phyloP scores from a whole-genome alignment of 2,113 vertebrate genomes.

The Hylia prasina region DNA sequence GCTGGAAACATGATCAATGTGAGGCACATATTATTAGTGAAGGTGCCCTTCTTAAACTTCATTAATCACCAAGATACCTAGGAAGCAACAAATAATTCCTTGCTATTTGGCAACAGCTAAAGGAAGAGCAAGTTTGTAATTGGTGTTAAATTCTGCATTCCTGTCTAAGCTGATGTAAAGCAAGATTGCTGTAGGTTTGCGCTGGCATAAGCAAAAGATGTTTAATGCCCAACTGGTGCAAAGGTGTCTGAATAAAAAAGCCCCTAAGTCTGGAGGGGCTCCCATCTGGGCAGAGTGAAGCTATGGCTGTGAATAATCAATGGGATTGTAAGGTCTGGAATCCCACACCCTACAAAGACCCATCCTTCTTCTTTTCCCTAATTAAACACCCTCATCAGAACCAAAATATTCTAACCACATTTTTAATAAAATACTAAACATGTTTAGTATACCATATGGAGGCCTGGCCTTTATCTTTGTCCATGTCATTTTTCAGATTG shows the following conservation, averaged over 20 bases:
- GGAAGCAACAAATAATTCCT: slow-evolving; percentile 50
- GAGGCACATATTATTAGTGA: slow-evolving; percentile 56
- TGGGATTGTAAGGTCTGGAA: neutral
- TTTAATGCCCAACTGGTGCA: neutral
- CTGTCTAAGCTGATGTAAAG: neutral
- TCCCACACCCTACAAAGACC: neutral
- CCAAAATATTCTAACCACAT: neutral
- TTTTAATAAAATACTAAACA: neutral
- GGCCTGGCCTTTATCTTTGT: neutral
- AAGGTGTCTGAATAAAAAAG: neutral
- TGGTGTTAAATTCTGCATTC: slow-evolving; percentile 25
- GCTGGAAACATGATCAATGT: slow-evolving; percentile 62
- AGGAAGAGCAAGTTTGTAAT: neutral
- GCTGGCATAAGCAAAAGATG: neutral
- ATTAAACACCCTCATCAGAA: neutral
- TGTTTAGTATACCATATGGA: neutral
- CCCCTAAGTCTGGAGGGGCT: neutral
- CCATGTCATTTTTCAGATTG: neutral
- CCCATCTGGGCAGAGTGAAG: neutral
- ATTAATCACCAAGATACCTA: slow-evolving; percentile 61
- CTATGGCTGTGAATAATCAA: neutral
- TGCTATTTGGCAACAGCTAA: slow-evolving; percentile 24
- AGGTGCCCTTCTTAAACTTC: slow-evolving; percentile 60
- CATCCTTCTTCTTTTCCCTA: neutral
- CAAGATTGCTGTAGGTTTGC: neutral